phyloP scores from a whole-genome alignment of 2,888 invertebrate genomes.

The Parthenolecanium corni region DNA sequence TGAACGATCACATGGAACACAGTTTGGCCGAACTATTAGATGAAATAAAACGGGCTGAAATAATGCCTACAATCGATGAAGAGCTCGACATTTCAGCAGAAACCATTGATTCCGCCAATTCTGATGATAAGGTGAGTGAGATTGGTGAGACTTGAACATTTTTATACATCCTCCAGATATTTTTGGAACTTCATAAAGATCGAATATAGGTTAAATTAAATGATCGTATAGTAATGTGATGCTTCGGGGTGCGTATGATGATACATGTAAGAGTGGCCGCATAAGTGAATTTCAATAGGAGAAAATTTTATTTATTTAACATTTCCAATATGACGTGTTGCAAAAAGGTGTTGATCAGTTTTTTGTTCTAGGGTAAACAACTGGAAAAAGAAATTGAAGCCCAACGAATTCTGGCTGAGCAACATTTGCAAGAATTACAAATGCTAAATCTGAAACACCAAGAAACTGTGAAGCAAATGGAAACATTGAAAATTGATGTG shows the following conservation, averaged over 20 bases:
- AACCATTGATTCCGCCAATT: not conserved
- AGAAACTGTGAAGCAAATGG: conserved; percentile 13
- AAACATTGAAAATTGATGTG: conserved; percentile 17
- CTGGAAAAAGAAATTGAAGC: conserved; percentile 11
- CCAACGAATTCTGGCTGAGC: conserved; percentile 6
- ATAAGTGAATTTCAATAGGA: no score
- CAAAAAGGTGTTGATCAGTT: no score
- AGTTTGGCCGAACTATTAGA: conserved; percentile 21
- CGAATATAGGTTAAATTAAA: no score
- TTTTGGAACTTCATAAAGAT: no score
- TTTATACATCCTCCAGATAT: not conserved
- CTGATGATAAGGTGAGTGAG: not conserved
- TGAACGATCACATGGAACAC: conserved; percentile 16
- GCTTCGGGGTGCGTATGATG: no score
- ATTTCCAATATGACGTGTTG: no score
- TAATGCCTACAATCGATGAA: not conserved
- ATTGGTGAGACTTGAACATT: not conserved
- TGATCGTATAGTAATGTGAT: no score
- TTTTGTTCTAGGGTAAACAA: not conserved
- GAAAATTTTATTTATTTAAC: no score
- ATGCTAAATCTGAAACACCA: conserved; percentile 11
- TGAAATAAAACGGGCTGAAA: conserved; percentile 7
- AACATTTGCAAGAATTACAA: conserved; percentile 20
- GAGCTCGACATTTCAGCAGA: not conserved
- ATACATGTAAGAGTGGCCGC: no score